Evolutionary conservation across 2,888 invertebrate genomes (phyloP), one percentile per base, ranked within the genome.

Genomic region (Rotaria macrura): DNA sequence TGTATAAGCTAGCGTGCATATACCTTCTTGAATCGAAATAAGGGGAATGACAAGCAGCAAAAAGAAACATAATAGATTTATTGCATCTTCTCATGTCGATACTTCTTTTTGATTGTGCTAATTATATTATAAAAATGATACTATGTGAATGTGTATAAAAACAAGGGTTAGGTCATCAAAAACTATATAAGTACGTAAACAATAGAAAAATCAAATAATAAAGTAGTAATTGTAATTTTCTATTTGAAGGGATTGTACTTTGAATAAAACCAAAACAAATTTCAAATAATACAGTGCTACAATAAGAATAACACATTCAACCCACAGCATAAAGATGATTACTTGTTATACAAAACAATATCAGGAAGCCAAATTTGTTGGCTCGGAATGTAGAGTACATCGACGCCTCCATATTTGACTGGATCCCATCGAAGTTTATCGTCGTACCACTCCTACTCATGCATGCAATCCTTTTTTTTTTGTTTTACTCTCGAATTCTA

Each of bases 341-440:
- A 85, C 84, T 86, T 86, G 84, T 86, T 86, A 54, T 84, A 86
- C 29, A 86, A n/a, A 74, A 86, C 79, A 55, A 86, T 86, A 25
- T 86, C 86, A 49, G 86, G 86, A 72, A 84, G 92, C 97, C 97
- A 97, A 89, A 97, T 96, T 90, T 96, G 95, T 91, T 97, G 96
- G 7, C 96, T 96, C 9, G 97, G 97, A 83, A 97, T 96, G 91
- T 97, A 96, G 55, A 97, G 93, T 91, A 96, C 96, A 49, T 94
- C 95, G 84, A 96, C 95, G 6, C 96, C 96, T 0, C 96, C 97
- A 89, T 97, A 97, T 90, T 96, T 96, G 85, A 93, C 92, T 0
- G 97, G 97, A 91, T 96, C 96, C 97, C 97, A 97, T 91, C 94
- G 94, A 91, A 97, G 95, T 92, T 96, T 96, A 92, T 95, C 95